Conservation (phyloP, 1,140 invertebrate species). For the Drosophila busckii region DNA sequence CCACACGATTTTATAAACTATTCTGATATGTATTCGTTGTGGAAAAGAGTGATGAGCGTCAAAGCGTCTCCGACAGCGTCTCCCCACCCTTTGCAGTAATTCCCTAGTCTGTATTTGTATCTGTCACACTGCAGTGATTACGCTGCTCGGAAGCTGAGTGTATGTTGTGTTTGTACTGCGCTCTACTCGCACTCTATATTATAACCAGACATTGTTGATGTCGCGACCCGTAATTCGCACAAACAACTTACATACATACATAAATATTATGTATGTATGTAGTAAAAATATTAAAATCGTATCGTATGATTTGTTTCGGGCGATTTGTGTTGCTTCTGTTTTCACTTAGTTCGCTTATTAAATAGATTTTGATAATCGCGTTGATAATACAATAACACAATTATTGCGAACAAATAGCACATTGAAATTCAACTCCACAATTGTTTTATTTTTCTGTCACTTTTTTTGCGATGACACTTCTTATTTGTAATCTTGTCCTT, state of each 20-base stretch:
- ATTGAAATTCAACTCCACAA: constrained; percentile 2
- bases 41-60: constrained; percentile 39
- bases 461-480: constrained; percentile 5
- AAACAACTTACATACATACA: too few species aligned
- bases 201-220: constrained; percentile 60
- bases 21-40: constrained; percentile 41
- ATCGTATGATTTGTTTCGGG: constrained; percentile 66
- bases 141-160: too few species aligned
- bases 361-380: constrained; percentile 14
- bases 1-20: background rate
- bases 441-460: constrained; percentile 11
- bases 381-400: constrained; percentile 29
- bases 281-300: constrained; percentile 38
- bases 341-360: constrained; percentile 26
- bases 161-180: constrained; percentile 48
- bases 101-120: too few species aligned
- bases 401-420: constrained; percentile 21
- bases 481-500: constrained; percentile 31
- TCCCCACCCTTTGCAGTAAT: constrained; percentile 19
- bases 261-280: too few species aligned
- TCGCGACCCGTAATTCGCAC: constrained; percentile 54
- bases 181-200: constrained; percentile 68
- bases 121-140: too few species aligned
- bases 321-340: constrained; percentile 32
- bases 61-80: constrained; percentile 18